Conservation (phyloP, 2,797 vertebrate genomes). For the Mormyrus hasselquistii region DNA sequence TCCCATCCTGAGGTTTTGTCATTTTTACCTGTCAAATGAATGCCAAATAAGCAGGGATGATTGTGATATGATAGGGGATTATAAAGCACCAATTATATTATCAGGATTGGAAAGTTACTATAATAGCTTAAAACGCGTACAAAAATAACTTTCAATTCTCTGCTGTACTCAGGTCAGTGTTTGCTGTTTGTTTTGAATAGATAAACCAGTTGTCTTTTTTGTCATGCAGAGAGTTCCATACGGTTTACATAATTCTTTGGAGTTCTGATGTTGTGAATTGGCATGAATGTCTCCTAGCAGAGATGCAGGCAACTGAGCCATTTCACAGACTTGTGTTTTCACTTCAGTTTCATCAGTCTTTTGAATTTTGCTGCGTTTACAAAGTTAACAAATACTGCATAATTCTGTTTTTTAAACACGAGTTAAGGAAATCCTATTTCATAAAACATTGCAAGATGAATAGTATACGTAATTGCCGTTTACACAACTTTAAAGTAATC, state of each 20-base stretch:
- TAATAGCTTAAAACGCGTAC: background rate
- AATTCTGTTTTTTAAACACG: constrained; percentile 51
- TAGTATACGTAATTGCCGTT: constrained; percentile 46
- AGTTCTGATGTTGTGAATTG: constrained; percentile 15
- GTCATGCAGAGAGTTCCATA: background rate
- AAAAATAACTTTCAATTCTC: background rate
- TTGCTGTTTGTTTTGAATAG: background rate
- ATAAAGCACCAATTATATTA: background rate
- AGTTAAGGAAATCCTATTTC: constrained; percentile 45
- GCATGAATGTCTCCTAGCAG: constrained; percentile 8
- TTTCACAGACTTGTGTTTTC: constrained; percentile 13
- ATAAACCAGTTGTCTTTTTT: background rate
- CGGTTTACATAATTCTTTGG: background rate
- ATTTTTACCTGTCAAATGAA: background rate
- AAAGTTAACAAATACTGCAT: constrained; percentile 53
- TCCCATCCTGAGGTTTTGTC: background rate
- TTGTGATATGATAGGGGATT: background rate
- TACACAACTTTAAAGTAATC: constrained; percentile 55
- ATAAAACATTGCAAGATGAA: constrained; percentile 29
- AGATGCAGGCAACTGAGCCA: constrained; percentile 22
- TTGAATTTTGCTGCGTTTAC: constrained; percentile 47
- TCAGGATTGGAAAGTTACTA: background rate
- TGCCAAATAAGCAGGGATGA: background rate
- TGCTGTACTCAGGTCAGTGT: background rate
- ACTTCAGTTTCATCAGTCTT: constrained; percentile 9